Evolutionary conservation across 2,888 invertebrate species (phyloP).

Genomic region (Archaeoteleia sp.): DNA sequence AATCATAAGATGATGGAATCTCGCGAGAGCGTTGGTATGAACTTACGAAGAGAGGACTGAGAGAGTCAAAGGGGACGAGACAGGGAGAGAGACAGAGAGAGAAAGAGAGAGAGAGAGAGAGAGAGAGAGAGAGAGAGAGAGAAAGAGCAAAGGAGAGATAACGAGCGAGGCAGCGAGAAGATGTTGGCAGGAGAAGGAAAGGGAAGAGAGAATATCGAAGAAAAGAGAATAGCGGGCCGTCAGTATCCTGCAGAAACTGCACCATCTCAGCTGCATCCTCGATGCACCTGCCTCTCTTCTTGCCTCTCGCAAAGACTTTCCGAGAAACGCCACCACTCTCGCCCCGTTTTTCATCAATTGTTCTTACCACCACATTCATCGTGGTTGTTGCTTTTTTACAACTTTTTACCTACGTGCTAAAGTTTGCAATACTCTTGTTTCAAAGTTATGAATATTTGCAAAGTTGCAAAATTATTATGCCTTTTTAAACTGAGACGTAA

Average conservation of each 20-base stretch:
- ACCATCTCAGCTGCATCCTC: conserved; percentile 62
- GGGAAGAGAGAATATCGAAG: conserved; percentile 23
- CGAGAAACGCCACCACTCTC: conserved; percentile 24
- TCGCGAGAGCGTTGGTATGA: conserved; percentile 27
- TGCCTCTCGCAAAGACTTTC: conserved; percentile 53
- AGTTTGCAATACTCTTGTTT: no score
- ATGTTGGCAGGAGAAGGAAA: conserved; percentile 17
- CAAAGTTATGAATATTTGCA: no score
- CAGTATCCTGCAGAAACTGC: conserved; percentile 56
- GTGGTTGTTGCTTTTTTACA: no score
- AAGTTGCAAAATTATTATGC: no score
- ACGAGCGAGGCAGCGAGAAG: conserved; percentile 23
- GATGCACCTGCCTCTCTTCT: conserved; percentile 60
- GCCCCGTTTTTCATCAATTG: no score
- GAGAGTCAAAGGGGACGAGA: conserved; percentile 7
- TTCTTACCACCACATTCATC: no score
- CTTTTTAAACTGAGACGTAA: no score
- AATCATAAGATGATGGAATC: conserved; percentile 46
- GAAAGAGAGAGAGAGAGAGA: conserved; percentile 19
- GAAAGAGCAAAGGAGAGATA: conserved; percentile 29
- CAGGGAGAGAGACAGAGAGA: conserved; percentile 21
- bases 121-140: neutral
- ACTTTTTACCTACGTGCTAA: no score
- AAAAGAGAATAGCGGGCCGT: conserved; percentile 23
- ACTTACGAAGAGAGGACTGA: conserved; percentile 6